Conservation (phyloP, 2,797 vertebrate genomes). For the Bovichtus variegatus region DNA sequence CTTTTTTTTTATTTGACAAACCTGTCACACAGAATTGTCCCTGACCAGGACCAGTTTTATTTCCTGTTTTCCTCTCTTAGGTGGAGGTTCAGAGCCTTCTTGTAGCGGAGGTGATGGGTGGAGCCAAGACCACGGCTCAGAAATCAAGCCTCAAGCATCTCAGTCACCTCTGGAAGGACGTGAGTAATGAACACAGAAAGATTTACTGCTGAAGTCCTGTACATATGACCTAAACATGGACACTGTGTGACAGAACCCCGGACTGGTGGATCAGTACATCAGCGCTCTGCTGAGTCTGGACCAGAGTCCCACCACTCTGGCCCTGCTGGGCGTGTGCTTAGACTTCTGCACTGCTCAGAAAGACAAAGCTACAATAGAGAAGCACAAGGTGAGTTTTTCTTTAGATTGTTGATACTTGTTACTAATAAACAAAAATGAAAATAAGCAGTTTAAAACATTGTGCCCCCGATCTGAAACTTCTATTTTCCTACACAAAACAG, state of each 20-base stretch:
- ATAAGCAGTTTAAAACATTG: no score
- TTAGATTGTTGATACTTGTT: no score
- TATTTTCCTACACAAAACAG: no score
- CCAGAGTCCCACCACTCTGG: slow-evolving; percentile 87
- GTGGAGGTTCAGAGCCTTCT: slow-evolving; percentile 96
- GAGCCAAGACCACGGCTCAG: slow-evolving; percentile 89
- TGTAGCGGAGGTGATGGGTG: slow-evolving; percentile 92
- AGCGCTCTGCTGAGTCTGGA: slow-evolving; percentile 91
- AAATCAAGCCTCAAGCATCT: slow-evolving; percentile 90
- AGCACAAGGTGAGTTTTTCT: slow-evolving; percentile 87
- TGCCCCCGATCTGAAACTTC: no score
- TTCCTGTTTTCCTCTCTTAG: slow-evolving; percentile 72
- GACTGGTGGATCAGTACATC: slow-evolving; percentile 92
- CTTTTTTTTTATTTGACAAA: not conserved
- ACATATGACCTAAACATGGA: no score
- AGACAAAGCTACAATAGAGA: slow-evolving; percentile 88
- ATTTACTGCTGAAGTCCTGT: no score
- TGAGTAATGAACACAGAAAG: slow-evolving; percentile 65
- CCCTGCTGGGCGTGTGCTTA: slow-evolving; percentile 90
- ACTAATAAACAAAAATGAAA: no score
- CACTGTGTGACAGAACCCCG: slow-evolving; percentile 88
- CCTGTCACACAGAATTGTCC: not conserved
- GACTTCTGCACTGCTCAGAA: slow-evolving; percentile 92
- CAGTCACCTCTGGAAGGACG: slow-evolving; percentile 92
- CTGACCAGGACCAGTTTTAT: not conserved